phyloP scores from a whole-genome alignment of 2,113 vertebrate species.

The Orcinus orca region DNA sequence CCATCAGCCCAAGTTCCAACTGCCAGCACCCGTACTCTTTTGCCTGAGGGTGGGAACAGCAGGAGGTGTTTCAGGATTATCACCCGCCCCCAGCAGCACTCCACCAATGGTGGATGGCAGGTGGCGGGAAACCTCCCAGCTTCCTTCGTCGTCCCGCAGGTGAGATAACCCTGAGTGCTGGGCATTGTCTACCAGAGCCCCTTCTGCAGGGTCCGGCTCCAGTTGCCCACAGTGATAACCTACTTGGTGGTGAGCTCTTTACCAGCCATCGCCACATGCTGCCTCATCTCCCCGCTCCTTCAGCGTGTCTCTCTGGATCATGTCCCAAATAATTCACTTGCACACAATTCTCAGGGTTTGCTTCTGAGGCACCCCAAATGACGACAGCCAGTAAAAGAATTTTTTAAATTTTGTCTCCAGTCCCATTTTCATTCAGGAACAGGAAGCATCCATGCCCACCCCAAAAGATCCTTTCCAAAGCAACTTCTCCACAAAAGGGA shows the following conservation, averaged over 20 bases:
- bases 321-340: too few species aligned
- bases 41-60: neutral
- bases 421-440: too few species aligned
- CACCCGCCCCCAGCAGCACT: too few species aligned
- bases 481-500: neutral
- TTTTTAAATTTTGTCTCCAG: too few species aligned
- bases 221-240: too few species aligned
- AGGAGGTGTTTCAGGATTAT: too few species aligned
- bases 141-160: neutral
- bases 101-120: neutral
- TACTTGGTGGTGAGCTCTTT: neutral
- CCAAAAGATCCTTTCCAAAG: neutral
- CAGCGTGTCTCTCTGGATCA: neutral
- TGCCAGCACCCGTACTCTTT: fast-evolving
- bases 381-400: too few species aligned
- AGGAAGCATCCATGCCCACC: neutral
- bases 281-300: neutral
- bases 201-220: fast-evolving
- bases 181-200: neutral
- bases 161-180: neutral
- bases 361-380: neutral
- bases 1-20: neutral
- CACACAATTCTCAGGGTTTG: neutral
- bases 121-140: too few species aligned
- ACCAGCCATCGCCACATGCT: too few species aligned